Conservation (phyloP, 1,140 invertebrate genomes). For the Drosophila pseudoobscura region DNA sequence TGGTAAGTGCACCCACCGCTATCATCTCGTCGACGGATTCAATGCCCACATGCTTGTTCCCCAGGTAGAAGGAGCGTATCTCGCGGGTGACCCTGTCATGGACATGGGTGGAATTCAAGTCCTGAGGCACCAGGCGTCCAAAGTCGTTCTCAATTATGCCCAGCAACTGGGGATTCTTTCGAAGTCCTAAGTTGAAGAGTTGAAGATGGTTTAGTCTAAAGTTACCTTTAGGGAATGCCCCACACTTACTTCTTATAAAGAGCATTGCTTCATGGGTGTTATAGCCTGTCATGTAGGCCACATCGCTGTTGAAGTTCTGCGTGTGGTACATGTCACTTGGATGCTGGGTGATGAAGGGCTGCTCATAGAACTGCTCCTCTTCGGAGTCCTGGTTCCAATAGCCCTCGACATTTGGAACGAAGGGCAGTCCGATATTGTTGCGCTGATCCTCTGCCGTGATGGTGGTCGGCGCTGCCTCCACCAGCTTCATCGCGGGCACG, state of each 20-base stretch:
- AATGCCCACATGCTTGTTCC: constrained; percentile 84
- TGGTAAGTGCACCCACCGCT: constrained; percentile 72
- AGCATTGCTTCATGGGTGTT: constrained; percentile 85
- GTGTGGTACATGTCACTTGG: constrained; percentile 84
- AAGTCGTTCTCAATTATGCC: constrained; percentile 85
- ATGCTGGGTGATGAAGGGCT: constrained; percentile 85
- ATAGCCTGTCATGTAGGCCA: constrained; percentile 85
- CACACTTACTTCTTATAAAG: constrained; percentile 83
- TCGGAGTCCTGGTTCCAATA: constrained; percentile 66
- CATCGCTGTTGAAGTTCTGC: constrained; percentile 84
- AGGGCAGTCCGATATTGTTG: constrained; percentile 84
- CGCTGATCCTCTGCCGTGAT: constrained; percentile 84
- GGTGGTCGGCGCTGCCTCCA: constrained; percentile 84
- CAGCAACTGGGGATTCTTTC: constrained; percentile 85
- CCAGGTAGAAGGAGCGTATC: constrained; percentile 85
- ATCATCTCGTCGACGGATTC: constrained; percentile 85
- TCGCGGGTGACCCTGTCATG: constrained; percentile 83
- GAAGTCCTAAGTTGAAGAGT: constrained; percentile 81
- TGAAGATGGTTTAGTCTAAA: background rate
- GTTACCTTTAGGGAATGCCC: too few relatives aligned
- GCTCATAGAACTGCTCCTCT: constrained; percentile 58
- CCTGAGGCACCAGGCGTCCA: constrained; percentile 84
- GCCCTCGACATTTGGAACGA: constrained; percentile 83
- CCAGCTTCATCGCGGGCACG: constrained; percentile 78
- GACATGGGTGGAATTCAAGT: constrained; percentile 78